phyloP scores from a whole-genome alignment of 2,113 vertebrate species.

The Megaleporinus macrocephalus region DNA sequence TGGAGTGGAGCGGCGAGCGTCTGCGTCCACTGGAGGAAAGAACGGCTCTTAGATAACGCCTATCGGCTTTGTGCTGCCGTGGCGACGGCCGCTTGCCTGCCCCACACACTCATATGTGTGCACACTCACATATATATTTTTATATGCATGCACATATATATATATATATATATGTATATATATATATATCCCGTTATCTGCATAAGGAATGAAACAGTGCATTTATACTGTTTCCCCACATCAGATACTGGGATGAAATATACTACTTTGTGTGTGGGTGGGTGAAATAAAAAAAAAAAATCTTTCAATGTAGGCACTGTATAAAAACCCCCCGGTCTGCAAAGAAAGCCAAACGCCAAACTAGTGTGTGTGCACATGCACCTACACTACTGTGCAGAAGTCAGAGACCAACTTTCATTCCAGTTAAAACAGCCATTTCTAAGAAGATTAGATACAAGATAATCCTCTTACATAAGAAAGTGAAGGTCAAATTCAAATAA shows the following conservation, averaged over 20 bases:
- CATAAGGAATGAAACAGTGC: slow-evolving; percentile 39
- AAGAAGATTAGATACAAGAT: too few relatives aligned
- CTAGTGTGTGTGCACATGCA: too few relatives aligned
- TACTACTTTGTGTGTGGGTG: slow-evolving; percentile 13
- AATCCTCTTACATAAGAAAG: too few relatives aligned
- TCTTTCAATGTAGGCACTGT: too few relatives aligned
- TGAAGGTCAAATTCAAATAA: too few relatives aligned
- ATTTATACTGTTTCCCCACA: slow-evolving; percentile 24
- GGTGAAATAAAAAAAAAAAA: too few relatives aligned
- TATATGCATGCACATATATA: too few relatives aligned
- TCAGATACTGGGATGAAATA: slow-evolving; percentile 32
- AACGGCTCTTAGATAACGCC: slow-evolving; percentile 30
- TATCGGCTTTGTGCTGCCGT: slow-evolving; percentile 18
- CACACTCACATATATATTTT: background rate
- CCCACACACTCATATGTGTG: background rate
- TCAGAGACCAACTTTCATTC: too few relatives aligned
- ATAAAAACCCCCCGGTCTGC: too few relatives aligned
- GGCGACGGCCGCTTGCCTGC: background rate
- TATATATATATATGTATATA: background rate
- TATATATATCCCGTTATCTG: slow-evolving; percentile 16
- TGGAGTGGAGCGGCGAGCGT: slow-evolving; percentile 22
- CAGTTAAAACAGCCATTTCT: too few relatives aligned
- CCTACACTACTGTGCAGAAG: too few relatives aligned
- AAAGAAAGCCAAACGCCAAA: too few relatives aligned
- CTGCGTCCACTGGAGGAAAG: slow-evolving; percentile 28